These are phyloP conservation scores for Vanessa atalanta DNA, from an alignment of 1,140 invertebrate species.

Conservation along the genomic window DNA sequence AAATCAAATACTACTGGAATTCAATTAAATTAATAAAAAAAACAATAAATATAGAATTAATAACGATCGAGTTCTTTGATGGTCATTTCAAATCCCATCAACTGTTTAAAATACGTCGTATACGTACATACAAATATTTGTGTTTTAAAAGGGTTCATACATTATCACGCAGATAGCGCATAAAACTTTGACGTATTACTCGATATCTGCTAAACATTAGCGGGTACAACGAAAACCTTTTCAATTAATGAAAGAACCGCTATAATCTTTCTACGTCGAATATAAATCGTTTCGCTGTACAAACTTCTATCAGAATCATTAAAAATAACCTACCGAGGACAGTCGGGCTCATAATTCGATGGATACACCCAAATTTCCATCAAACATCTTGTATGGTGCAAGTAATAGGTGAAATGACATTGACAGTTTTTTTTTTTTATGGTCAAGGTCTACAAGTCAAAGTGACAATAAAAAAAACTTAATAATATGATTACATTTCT, in stretches of 20 bases:
- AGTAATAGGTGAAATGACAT: constrained; percentile 31
- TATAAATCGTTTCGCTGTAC: constrained; percentile 48
- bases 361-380: constrained; percentile 74
- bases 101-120: too few relatives aligned
- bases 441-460: neutral
- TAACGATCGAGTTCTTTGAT: too few relatives aligned
- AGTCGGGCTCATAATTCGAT: constrained; percentile 65
- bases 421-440: neutral
- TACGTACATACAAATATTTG: too few relatives aligned
- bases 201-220: constrained; percentile 24
- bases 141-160: too few relatives aligned
- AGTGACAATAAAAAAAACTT: too few relatives aligned
- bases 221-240: constrained; percentile 47
- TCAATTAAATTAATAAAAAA: too few relatives aligned
- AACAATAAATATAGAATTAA: too few relatives aligned
- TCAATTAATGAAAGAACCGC: constrained; percentile 43
- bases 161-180: too few relatives aligned
- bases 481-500: too few relatives aligned
- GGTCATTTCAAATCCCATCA: too few relatives aligned
- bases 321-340: constrained; percentile 65
- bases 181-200: neutral
- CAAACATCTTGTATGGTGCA: constrained; percentile 54
- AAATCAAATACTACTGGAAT: too few relatives aligned
- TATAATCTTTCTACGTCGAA: constrained; percentile 40
- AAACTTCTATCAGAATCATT: constrained; percentile 47